A percentile compares a stretch with the other conserved stretches of the same genome.
These are phyloP conservation scores for Miopithecus talapoin DNA, from an alignment of 2,797 vertebrate species.

Conservation along the genomic window DNA sequence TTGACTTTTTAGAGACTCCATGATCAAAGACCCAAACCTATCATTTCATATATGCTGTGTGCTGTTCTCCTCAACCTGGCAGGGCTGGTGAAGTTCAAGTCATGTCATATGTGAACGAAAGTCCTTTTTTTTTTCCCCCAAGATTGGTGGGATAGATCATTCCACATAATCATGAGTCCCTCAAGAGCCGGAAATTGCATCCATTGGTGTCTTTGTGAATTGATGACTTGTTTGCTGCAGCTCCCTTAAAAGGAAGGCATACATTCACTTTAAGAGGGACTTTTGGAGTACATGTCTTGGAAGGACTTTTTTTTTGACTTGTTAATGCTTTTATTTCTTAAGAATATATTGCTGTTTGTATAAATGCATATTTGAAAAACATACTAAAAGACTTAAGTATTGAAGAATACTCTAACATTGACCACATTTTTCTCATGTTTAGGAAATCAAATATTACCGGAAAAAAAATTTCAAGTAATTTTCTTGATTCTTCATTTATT, in stretches of 20 bases:
- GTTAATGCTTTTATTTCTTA: constrained; percentile 43
- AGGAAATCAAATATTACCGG: background rate
- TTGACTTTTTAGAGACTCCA: background rate
- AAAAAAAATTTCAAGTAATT: constrained; percentile 14
- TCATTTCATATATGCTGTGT: background rate
- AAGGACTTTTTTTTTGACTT: background rate
- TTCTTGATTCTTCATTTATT: constrained; percentile 31
- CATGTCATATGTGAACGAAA: background rate
- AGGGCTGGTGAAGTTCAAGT: background rate
- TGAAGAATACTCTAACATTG: constrained; percentile 11
- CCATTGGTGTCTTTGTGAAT: background rate
- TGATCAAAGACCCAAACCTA: background rate
- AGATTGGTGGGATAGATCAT: background rate
- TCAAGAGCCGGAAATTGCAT: background rate
- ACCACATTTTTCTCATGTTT: background rate
- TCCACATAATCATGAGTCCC: background rate
- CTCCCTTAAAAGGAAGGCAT: background rate
- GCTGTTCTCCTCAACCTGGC: background rate
- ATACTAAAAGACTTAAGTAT: background rate
- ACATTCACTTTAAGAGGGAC: background rate
- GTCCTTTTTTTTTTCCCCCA: background rate
- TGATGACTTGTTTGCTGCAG: background rate
- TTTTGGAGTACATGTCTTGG: background rate
- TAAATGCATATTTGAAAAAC: constrained; percentile 35
- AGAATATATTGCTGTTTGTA: background rate